A percentile compares a stretch with the other conserved stretches of the same genome.
Conservation (phyloP, 2,888 invertebrate species). For the Stramonita haemastoma region DNA sequence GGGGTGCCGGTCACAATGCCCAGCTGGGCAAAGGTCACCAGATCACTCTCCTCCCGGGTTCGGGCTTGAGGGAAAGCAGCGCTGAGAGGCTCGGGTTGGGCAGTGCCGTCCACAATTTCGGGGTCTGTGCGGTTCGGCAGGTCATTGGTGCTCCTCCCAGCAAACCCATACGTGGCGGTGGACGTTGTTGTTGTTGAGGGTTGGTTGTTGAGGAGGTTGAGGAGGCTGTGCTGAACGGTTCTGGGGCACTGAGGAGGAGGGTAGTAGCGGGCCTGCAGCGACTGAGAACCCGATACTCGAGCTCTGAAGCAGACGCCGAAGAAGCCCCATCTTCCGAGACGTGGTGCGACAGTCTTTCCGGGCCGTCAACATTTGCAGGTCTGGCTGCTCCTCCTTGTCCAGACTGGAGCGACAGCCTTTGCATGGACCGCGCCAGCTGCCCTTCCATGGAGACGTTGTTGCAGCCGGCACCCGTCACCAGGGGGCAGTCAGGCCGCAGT, state of each 20-base stretch:
- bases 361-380: not conserved
- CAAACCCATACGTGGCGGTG: not conserved
- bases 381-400: not conserved
- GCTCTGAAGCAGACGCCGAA: not conserved
- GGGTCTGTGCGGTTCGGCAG: not conserved
- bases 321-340: not conserved
- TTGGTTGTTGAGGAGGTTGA: not conserved
- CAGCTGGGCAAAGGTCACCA: conserved; percentile 33
- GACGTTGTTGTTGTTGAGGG: not conserved
- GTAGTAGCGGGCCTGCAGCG: not conserved
- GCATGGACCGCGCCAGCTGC: not conserved
- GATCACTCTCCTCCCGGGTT: not conserved
- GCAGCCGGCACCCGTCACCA: conserved; percentile 40
- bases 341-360: too few species aligned
- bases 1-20: conserved; percentile 18
- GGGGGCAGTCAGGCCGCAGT: conserved; percentile 43
- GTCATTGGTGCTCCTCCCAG: not conserved
- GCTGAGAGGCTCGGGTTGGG: conserved; percentile 21
- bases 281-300: not conserved
- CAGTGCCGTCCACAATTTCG: not conserved
- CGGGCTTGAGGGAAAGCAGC: not conserved
- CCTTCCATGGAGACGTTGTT: conserved; percentile 39
- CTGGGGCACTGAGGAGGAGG: too few species aligned
- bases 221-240: too few species aligned
- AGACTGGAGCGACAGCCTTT: not conserved